Evolutionary conservation across 2,888 invertebrate species (phyloP), one percentile per base, ranked within the genome.

Genomic region (Dilophus febrilis): DNA sequence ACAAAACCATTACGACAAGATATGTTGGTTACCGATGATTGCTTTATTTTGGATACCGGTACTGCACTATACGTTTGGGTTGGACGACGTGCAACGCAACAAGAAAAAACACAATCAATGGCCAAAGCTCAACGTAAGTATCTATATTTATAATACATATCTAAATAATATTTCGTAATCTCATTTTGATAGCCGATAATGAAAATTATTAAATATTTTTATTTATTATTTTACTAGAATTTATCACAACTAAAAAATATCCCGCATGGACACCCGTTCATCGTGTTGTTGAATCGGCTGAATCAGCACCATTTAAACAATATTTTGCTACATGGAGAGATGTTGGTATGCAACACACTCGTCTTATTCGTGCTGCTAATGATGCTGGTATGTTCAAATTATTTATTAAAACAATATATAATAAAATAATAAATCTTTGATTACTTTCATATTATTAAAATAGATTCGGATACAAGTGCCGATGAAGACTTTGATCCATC

Each of bases 221-320:
- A 31, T 17, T 8, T 13, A 18, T 22, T 33, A 11, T 13, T 10
- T 31, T 30, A 28, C 17, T 31, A 61, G 70, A 63, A 47, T 77
- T 67, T 49, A 56, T 73, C 51, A 67, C 59, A 46, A 66, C 67
- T 3, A 76, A 78, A 53, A 80, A 78, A 40, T 82, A 83, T 55
- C 84, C 85, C 0, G 66, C 73, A 8, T 85, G 84, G 84, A 84
- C 63, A 1, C 56, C 60, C 43, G 57, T 63, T 8, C 71, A 74
- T 50, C 71, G 79, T 48, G 71, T 91, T 12, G 77, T 85, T 1
- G 85, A 91, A 54, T 75, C 76, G 16, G 83, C 79, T 0, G 92
- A 92, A 57, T 78, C 90, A 0, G 77, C 83, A 0, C 71, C 78
- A 7, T 92, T 92, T 64, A 86, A 85, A 49, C 88, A 91, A 52